phyloP scores from a whole-genome alignment of 2,888 invertebrate genomes.

The Epirrita christyi region DNA sequence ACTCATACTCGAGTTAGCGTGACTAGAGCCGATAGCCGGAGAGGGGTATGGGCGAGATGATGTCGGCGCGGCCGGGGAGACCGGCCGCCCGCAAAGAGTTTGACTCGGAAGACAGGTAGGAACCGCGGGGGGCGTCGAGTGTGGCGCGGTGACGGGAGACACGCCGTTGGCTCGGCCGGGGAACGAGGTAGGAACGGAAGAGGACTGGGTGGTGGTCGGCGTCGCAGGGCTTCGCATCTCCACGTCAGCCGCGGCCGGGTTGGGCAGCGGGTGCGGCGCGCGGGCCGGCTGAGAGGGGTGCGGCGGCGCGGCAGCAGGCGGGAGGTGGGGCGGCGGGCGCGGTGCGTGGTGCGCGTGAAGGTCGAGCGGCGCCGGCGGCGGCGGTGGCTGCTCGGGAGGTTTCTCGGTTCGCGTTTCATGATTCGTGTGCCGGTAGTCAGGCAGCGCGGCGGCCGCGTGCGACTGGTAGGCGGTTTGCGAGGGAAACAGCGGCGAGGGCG shows the following conservation, averaged over 20 bases:
- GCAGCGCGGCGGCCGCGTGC: conserved; percentile 75
- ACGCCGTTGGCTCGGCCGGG: conserved; percentile 65
- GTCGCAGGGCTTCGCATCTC: conserved; percentile 52
- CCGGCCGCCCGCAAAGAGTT: conserved; percentile 63
- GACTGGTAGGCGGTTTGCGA: conserved; percentile 78
- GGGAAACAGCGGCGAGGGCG: conserved; percentile 74
- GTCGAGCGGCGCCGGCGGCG: conserved; percentile 69
- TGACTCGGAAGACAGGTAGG: conserved; percentile 77
- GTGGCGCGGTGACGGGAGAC: conserved; percentile 60
- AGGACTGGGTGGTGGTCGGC: conserved; percentile 54
- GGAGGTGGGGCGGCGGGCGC: conserved; percentile 45
- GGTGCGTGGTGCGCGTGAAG: conserved; percentile 69
- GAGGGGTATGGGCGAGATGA: conserved; percentile 72
- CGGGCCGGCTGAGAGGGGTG: conserved; percentile 54
- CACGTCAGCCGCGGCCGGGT: conserved; percentile 54
- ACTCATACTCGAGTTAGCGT: conserved; percentile 77
- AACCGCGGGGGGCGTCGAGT: conserved; percentile 60
- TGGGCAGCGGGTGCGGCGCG: conserved; percentile 49
- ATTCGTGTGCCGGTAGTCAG: conserved; percentile 79
- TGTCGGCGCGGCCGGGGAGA: conserved; percentile 66
- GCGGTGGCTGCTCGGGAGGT: conserved; percentile 56
- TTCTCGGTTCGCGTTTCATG: conserved; percentile 84
- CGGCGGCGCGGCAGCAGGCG: conserved; percentile 53
- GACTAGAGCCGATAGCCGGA: conserved; percentile 81
- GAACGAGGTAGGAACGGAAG: conserved; percentile 75